Percentiles rank a stretch among this genome's conserved stretches.
Conservation (phyloP, 2,797 vertebrate species). For the Alcedo atthis region DNA sequence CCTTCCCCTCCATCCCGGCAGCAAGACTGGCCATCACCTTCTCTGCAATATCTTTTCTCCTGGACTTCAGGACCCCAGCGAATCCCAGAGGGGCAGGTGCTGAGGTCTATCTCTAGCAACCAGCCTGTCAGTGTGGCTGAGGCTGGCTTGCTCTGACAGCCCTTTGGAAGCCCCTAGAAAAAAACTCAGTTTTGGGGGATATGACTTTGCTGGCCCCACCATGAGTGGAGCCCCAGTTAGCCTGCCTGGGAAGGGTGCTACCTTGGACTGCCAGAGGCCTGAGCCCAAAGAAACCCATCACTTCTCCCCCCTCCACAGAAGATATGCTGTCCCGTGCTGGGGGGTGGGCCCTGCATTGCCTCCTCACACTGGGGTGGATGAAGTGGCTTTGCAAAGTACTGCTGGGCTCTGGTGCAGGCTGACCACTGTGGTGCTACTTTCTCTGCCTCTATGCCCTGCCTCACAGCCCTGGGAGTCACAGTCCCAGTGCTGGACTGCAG, state of each 20-base stretch:
- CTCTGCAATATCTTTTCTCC: conserved; percentile 46
- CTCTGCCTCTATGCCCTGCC: background rate
- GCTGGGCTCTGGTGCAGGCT: accelerated
- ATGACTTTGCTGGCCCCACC: background rate
- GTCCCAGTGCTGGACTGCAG: accelerated
- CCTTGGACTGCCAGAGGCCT: background rate
- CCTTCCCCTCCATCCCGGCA: background rate
- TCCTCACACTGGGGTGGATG: background rate
- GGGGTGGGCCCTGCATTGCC: background rate
- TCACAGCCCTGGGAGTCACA: background rate
- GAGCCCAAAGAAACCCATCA: conserved; percentile 8
- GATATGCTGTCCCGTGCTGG: background rate
- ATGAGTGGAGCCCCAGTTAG: background rate
- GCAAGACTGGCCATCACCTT: background rate
- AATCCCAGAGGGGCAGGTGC: background rate
- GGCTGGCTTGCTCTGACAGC: background rate
- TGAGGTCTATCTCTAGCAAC: background rate
- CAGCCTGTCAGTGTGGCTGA: accelerated
- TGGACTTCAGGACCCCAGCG: background rate
- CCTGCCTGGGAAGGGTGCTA: background rate
- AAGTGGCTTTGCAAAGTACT: background rate
- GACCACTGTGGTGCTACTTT: background rate
- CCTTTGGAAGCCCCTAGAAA: background rate
- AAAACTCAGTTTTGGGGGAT: background rate
- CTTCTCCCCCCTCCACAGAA: background rate